Evolutionary conservation across 2,888 invertebrate species (phyloP).

Genomic region (Gastracanthus pulcherrimus): DNA sequence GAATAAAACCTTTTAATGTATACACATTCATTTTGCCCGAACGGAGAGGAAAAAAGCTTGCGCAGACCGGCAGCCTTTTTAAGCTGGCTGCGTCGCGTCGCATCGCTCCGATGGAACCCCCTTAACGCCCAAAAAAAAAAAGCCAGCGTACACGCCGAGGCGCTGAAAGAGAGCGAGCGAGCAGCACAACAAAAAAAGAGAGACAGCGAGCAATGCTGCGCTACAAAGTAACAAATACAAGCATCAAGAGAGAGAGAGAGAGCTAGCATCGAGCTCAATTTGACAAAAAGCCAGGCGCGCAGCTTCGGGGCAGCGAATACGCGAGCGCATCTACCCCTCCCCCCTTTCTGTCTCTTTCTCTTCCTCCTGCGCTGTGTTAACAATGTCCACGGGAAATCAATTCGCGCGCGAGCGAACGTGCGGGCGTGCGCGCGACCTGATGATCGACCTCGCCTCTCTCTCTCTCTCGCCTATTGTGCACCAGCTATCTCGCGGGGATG

Average conservation of each 20-base stretch:
- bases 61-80: no score
- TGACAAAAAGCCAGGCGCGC: constrained; percentile 29
- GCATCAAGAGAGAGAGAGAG: no score
- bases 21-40: no score
- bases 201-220: not conserved
- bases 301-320: not conserved
- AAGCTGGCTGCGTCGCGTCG: no score
- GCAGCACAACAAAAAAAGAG: not conserved
- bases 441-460: constrained; percentile 40
- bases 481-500: not conserved
- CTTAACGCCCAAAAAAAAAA: no score
- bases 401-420: constrained; percentile 27
- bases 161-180: not conserved
- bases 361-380: constrained; percentile 9
- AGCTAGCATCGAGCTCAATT: not conserved
- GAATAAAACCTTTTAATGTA: no score
- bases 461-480: not conserved
- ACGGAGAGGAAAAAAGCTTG: no score
- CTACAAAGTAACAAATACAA: no score
- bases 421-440: constrained; percentile 48
- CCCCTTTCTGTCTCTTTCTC: not conserved
- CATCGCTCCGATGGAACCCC: no score
- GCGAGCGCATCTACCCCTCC: not conserved
- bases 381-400: constrained; percentile 54
- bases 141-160: not conserved